phyloP scores from a whole-genome alignment of 2,113 vertebrate genomes.

The Hyperopisus bebe region DNA sequence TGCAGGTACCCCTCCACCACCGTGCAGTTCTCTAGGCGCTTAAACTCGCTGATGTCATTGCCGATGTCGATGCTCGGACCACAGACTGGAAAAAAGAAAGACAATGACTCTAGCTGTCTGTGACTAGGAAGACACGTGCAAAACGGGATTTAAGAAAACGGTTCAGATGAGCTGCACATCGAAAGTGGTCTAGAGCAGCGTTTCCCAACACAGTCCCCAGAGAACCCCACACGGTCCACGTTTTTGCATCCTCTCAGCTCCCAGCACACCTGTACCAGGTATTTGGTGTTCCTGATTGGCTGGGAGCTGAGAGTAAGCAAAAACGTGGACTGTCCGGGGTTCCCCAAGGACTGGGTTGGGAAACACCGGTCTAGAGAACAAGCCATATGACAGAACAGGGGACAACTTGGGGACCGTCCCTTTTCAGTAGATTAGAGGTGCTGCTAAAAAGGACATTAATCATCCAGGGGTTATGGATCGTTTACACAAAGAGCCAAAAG shows the following conservation, averaged over 20 bases:
- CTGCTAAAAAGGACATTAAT: background rate
- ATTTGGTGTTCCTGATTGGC: too few relatives aligned
- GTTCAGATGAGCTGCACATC: background rate
- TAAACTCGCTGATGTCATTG: conserved; percentile 83
- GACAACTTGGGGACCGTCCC: background rate
- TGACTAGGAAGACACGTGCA: background rate
- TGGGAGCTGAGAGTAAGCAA: too few relatives aligned
- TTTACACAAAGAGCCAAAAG: background rate
- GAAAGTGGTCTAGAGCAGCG: background rate
- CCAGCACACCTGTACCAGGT: too few relatives aligned
- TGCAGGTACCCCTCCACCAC: conserved; percentile 94
- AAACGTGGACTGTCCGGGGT: too few relatives aligned
- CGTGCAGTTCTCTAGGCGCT: conserved; percentile 88
- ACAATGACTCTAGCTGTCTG: background rate
- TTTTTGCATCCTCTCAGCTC: too few relatives aligned
- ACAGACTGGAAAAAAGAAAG: conserved; percentile 67
- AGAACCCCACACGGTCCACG: too few relatives aligned
- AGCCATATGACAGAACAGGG: background rate
- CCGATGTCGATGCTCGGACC: conserved; percentile 90
- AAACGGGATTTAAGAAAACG: background rate
- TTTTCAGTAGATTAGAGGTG: background rate
- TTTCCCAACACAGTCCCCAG: too few relatives aligned
- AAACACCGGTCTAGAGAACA: background rate
- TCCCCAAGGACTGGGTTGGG: too few relatives aligned
- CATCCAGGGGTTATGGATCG: background rate